These are phyloP conservation scores for Hydrozoanthus gracilis DNA, from an alignment of 92 coral and sea anemone species.

Conservation along the genomic window DNA sequence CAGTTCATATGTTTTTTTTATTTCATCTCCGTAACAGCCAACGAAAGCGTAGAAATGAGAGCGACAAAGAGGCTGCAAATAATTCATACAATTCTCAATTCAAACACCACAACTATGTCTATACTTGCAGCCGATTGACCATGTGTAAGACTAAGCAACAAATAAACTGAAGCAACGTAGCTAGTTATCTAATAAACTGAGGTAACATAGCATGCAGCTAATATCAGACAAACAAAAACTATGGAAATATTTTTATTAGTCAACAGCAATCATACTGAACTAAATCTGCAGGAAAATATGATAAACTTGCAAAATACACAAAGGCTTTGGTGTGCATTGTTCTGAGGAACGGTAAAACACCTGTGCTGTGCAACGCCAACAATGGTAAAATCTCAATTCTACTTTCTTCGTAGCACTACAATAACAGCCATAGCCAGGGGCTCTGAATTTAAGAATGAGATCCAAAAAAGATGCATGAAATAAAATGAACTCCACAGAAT, in stretches of 20 bases:
- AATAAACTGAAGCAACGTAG: not conserved
- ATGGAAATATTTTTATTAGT: not conserved
- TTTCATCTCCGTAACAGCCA: not conserved
- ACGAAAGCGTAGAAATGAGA: not conserved
- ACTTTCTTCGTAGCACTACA: not conserved
- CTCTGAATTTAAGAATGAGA: too few species aligned
- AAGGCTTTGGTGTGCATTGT: not conserved
- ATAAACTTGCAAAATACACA: not conserved
- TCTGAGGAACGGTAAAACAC: not conserved
- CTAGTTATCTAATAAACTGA: not conserved
- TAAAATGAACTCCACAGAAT: too few species aligned
- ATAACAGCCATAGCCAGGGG: not conserved
- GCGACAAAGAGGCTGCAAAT: slow-evolving; percentile 12
- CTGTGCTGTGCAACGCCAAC: not conserved
- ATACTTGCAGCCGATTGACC: not conserved
- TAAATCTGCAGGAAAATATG: not conserved
- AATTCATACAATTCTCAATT: not conserved
- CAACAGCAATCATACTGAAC: not conserved
- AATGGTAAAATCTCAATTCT: not conserved
- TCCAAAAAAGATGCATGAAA: too few species aligned
- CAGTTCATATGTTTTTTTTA: too few species aligned
- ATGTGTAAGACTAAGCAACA: not conserved
- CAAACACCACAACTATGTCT: not conserved
- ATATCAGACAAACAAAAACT: not conserved
- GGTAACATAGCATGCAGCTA: not conserved